Conservation (phyloP, 1,140 invertebrate genomes). For the Myzus persicae region DNA sequence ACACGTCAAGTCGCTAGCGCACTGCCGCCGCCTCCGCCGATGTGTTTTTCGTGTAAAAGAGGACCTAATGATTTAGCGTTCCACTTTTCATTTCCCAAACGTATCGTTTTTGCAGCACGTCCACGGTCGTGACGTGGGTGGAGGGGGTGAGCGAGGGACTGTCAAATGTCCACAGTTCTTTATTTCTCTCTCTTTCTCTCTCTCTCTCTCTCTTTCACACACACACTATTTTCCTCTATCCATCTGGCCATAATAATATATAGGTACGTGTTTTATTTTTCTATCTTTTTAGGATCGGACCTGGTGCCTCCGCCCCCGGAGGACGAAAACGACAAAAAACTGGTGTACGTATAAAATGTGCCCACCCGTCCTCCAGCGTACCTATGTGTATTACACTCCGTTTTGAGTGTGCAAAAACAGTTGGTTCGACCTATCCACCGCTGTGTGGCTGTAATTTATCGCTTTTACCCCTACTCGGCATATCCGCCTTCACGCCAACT, state of each 20-base stretch:
- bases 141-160: background rate
- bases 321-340: constrained; percentile 30
- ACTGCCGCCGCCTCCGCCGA: background rate
- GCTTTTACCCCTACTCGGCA: background rate
- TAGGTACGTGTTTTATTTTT: background rate
- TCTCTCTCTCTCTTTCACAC: background rate
- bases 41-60: constrained; percentile 9
- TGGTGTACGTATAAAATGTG: background rate
- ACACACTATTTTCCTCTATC: background rate
- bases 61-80: constrained; percentile 20
- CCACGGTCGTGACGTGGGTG: background rate
- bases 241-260: background rate
- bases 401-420: background rate
- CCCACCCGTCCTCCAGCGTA: background rate
- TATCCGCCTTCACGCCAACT: background rate
- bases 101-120: constrained; percentile 12
- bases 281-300: background rate
- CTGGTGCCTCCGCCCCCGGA: background rate
- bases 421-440: background rate
- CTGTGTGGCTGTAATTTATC: background rate
- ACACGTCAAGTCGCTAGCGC: background rate
- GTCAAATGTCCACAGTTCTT: background rate
- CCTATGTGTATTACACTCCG: background rate
- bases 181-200: background rate
- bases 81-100: constrained; percentile 28